Evolutionary conservation across 2,797 vertebrate genomes (phyloP).

Genomic region (Threskiornis aethiopicus): DNA sequence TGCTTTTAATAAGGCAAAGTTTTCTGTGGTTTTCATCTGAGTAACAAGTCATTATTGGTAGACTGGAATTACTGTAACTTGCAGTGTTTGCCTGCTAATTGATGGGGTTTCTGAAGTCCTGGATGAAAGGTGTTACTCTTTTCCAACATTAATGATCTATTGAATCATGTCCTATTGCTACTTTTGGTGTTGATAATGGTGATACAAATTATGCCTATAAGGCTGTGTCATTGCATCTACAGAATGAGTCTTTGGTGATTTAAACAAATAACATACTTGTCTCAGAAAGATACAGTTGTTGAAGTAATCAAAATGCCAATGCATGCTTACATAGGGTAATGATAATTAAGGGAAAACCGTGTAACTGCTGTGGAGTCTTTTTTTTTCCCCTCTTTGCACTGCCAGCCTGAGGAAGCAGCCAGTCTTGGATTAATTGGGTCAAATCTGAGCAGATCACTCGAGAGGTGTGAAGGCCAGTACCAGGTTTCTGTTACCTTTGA

Average conservation of each 20-base stretch:
- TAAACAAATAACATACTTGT: neutral
- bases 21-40: constrained; percentile 32
- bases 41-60: constrained; percentile 14
- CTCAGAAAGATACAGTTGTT: neutral
- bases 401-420: neutral
- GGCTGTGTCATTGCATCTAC: neutral
- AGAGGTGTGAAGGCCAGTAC: neutral
- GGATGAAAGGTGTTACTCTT: neutral
- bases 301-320: neutral
- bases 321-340: neutral
- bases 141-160: neutral
- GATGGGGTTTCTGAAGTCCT: neutral
- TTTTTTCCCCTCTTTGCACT: neutral
- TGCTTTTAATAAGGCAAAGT: constrained; percentile 30
- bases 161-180: neutral
- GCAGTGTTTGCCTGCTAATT: neutral
- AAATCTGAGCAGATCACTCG: neutral
- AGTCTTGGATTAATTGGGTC: neutral
- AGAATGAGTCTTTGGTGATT: neutral
- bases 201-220: neutral
- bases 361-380: neutral
- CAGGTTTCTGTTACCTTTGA: neutral
- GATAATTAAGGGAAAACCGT: neutral
- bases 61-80: constrained; percentile 32
- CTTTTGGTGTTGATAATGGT: neutral